Evolutionary conservation across 2,797 vertebrate genomes (phyloP), one percentile per base, ranked within the genome.

Genomic region (Monodelphis domestica): DNA sequence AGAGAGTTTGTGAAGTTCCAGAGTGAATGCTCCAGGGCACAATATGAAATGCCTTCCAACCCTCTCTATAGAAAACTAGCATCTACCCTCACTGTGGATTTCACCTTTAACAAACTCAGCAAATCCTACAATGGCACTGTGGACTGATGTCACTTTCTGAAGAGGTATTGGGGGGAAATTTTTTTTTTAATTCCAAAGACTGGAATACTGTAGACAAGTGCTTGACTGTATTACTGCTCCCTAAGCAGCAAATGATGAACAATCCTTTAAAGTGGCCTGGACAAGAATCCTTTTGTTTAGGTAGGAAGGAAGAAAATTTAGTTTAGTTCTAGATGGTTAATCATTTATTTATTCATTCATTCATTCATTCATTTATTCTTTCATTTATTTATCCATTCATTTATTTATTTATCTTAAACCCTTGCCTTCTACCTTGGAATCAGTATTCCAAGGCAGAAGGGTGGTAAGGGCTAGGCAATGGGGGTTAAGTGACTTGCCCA

Each of bases 41-140:
- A 99, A 97, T 99, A 99, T 0, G 99, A 99, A 97, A 99, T 99
- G 99, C 99, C 99, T 54, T 99, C 99, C 96, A 99, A 99, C 97
- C 99, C 99, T 87, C 99, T 99, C 95, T 99, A 99, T 98, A 99
- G 99, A 98, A 99, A 99, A 97, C 99, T 99, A 0, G 99, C 99
- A 97, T 98, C 99, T 38, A 99, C 98, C 0, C 99, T 99, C 93
- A 98, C 98, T 0, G 97, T 99, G 70, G 99, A 99, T 89, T 99
- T 99, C 5, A 99, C 99, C 0, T 99, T 99, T 98, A 98, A 98
- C 98, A 99, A 99, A 98, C 98, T 98, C 93, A 99, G 98, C 96
- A 99, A 99, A 98, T 99, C 99, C 93, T 99, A 99, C 98, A 99
- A 99, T 0, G 99, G 99, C 95, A 99, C 98, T 1, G 96, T 99